Base-by-base conservation (phyloP, 2,113 vertebrate species). In the Heterocephalus glaber region DNA sequence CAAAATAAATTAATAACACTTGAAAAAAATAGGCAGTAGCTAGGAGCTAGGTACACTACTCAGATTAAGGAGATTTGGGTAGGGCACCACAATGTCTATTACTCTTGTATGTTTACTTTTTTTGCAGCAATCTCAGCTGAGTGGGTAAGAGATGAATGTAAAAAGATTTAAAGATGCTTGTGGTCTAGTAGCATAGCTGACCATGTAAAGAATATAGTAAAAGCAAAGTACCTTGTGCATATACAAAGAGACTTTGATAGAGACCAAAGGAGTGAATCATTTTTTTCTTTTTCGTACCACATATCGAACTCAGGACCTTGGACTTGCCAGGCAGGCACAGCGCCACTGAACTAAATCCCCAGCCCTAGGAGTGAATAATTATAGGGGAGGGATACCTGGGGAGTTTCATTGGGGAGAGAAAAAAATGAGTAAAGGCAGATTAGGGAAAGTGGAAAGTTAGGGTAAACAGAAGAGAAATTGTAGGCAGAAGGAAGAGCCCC, bases 211-310 rank as follows among this genome's bases (percentile, higher is more conserved):
- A 92, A 82, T 74, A 17, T 44, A 81, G 72, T 92, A 8, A 54
- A 88, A 60, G 28, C 70, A 11, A 90, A 60, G 77, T 90, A 22
- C 41, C 80, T 95, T 91, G 60, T 93, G 38, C 61, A 66, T 58
- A 22, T 72, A 63, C 30, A 89, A 76, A 76, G 79, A 95, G 52
- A 84, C 56, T 84, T 84, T 30, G 14, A 30, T 88, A 80, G 92
- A 95, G 92, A 89, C 35, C 49, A 92, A 52, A 89, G 60, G 58
- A 76, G 41, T 52, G 47, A 87, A 70, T 94, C 86, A 81, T 86
- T 86, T 49, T 49, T 49, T 49, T 49, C 9, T 49, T 49, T 49
- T 49, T 49, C 9, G 47, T 49, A 49, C 47, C 47, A 49, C 5
- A 49, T 49, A 49, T 49, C 9, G 47, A 49, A 49, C 47, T 49